These are phyloP conservation scores for Smithornis capensis DNA, from an alignment of 2,113 vertebrate species.

Conservation along the genomic window DNA sequence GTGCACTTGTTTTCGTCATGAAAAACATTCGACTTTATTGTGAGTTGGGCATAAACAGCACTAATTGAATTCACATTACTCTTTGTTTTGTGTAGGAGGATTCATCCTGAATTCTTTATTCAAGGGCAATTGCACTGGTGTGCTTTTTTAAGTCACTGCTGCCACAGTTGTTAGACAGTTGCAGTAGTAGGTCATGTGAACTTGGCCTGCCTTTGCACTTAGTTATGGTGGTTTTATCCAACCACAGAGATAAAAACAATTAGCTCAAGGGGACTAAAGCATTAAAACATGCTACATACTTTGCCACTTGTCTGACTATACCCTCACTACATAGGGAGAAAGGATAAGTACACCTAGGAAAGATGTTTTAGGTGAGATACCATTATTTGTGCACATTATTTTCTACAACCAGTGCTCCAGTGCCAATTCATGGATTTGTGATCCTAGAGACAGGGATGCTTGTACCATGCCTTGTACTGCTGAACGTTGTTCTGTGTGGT, in stretches of 20 bases:
- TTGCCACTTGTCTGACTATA: background rate
- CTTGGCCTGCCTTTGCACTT: background rate
- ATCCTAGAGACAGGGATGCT: background rate
- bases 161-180: background rate
- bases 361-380: background rate
- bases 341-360: background rate
- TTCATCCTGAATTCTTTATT: background rate
- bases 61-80: background rate
- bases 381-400: background rate
- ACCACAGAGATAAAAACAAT: rapidly evolving
- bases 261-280: background rate
- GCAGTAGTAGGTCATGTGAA: background rate
- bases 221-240: background rate
- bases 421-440: background rate
- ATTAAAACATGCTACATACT: background rate
- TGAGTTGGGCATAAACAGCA: background rate
- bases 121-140: background rate
- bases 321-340: background rate
- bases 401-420: background rate
- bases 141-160: background rate
- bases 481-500: rapidly evolving
- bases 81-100: background rate
- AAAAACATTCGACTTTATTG: background rate
- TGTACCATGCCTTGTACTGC: background rate
- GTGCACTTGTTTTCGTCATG: background rate